Base-by-base conservation (phyloP, 2,797 vertebrate species). In the Labroides dimidiatus region DNA sequence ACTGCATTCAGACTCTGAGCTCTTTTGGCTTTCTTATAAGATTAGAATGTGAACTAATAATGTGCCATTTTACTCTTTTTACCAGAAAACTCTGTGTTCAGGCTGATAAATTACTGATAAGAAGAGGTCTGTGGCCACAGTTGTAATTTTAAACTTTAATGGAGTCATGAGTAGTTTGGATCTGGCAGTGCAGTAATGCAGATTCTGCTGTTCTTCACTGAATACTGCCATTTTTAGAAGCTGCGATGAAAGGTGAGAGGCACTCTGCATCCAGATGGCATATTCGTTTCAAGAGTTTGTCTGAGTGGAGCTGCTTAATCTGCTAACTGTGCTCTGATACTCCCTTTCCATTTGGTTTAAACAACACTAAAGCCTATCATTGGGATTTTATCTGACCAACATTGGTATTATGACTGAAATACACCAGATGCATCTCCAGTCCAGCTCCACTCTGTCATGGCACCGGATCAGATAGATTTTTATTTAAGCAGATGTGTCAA, bases 151-250 rank as follows among this genome's bases (percentile, higher is more conserved):
- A 57, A 45, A 69, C 54, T 17, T 76, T 60, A 58, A 44, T 49
- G 62, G 59, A 78, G 41, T 47, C 65, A 64, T 39, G 37, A 62
- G 57, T 52, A 63, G 53, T 53, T 69, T 79, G 62, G 71, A 67
- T 71, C 70, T 81, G 79, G 81, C 66, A 43, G 70, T 2, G 17
- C 55, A 41, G 73, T 56, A 43, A 56, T 64, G 60, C 59, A 63
- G 49, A 72, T 60, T 77, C 54, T 64, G 51, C 69, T 54, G 24
- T 62, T 45, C 58, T 61, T 75, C 39, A 8, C 59, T 73, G 79
- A 72, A 74, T 69, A 44, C 51, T 1, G 43, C 65, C 85, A 78
- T 87, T 81, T 86, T 81, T 84, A 80, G 80, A 69, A 54, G 14
- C 44, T 43, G 16, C 45, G 12, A 6, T 70, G 78, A 81, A 84